Evolutionary conservation across 2,888 invertebrate genomes (phyloP).

Genomic region (Nesidiocoris tenuis): DNA sequence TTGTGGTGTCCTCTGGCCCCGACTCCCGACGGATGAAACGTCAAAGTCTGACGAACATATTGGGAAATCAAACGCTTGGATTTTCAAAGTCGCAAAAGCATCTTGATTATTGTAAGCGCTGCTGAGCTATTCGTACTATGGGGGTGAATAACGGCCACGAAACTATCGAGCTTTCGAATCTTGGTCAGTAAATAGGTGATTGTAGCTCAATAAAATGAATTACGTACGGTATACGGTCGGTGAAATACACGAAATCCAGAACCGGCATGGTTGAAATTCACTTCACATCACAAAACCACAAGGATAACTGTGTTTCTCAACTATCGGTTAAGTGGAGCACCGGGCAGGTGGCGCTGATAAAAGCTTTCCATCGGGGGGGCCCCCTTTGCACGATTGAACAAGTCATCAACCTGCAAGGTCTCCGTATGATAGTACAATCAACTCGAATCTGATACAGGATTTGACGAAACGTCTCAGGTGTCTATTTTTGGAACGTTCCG

Average conservation of each 20-base stretch:
- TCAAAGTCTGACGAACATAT: too few species aligned
- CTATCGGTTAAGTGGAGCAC: slow-evolving; percentile 1
- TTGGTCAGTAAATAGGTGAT: too few species aligned
- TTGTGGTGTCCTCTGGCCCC: too few species aligned
- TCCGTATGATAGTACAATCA: background rate
- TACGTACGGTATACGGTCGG: slow-evolving; percentile 26
- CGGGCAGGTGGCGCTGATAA: background rate
- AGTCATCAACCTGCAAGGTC: background rate
- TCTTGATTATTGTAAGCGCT: too few species aligned
- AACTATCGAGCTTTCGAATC: too few species aligned
- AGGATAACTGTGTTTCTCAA: background rate
- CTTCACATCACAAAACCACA: background rate
- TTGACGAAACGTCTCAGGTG: too few species aligned
- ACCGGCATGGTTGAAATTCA: slow-evolving; percentile 10
- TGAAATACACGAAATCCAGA: slow-evolving; percentile 30
- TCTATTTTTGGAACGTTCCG: background rate
- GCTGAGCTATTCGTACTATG: too few species aligned
- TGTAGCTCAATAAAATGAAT: too few species aligned
- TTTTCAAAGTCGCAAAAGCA: too few species aligned
- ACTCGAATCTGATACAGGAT: background rate
- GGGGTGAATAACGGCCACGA: too few species aligned
- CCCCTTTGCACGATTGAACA: background rate
- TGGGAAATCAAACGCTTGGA: too few species aligned
- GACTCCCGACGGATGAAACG: too few species aligned
- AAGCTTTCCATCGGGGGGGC: slow-evolving; percentile 5